Evolutionary conservation across 2,797 vertebrate species (phyloP).

Genomic region (Pantherophis alleghaniensis): DNA sequence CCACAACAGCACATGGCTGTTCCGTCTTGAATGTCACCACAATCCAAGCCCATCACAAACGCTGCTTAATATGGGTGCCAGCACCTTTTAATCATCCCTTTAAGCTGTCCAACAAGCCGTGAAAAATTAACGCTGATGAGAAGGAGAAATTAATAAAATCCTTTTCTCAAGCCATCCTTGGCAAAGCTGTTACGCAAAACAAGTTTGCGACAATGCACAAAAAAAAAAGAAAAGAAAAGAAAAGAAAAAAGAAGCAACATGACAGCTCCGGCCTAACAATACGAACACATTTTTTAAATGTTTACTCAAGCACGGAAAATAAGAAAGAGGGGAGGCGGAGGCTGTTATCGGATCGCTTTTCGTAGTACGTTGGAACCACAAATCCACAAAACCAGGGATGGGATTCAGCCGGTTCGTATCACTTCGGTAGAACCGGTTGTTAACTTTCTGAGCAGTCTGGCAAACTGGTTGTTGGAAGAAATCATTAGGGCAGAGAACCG

Average conservation of each 20-base stretch:
- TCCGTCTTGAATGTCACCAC: neutral
- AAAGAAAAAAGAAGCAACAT: too few species aligned
- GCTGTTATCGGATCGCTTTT: neutral
- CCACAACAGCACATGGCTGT: neutral
- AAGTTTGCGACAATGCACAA: too few species aligned
- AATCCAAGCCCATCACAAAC: fast-evolving
- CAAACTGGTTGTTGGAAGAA: too few species aligned
- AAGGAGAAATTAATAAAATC: neutral
- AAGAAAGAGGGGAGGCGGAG: neutral
- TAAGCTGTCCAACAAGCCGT: neutral
- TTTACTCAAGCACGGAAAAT: neutral
- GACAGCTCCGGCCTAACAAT: neutral
- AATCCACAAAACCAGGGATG: fast-evolving
- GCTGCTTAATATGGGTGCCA: neutral
- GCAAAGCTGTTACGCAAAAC: neutral
- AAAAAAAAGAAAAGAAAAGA: too few species aligned
- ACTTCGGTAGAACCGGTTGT: too few species aligned
- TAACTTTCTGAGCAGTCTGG: too few species aligned
- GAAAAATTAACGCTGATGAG: neutral
- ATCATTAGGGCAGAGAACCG: too few species aligned
- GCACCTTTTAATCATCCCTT: neutral
- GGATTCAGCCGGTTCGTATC: too few species aligned
- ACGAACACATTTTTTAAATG: neutral
- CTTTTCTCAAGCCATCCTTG: too few species aligned
- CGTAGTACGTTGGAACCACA: fast-evolving